These are phyloP conservation scores for Steromphala cineraria DNA, from an alignment of 2,888 invertebrate genomes.

Conservation along the genomic window DNA sequence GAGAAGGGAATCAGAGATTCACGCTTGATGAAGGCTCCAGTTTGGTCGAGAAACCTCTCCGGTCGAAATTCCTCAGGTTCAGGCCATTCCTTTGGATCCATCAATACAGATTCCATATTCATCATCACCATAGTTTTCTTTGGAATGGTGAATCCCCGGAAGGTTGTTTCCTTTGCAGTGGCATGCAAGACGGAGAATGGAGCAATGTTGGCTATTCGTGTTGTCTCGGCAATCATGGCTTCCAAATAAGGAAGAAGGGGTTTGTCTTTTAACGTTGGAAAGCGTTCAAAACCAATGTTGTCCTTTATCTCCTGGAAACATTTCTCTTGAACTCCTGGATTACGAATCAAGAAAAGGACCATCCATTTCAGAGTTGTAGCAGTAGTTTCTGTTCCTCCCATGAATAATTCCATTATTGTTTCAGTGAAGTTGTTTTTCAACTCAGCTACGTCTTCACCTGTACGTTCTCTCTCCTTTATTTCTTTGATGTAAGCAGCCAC, in stretches of 20 bases:
- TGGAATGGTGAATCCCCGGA: no score
- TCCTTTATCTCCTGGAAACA: slow-evolving; percentile 24
- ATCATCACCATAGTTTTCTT: no score
- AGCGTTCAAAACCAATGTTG: slow-evolving; percentile 48
- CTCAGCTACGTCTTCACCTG: background rate
- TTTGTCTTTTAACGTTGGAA: slow-evolving; percentile 25
- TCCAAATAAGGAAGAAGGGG: slow-evolving; percentile 23
- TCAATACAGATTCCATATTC: slow-evolving; percentile 29
- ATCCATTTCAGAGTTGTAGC: slow-evolving; percentile 82
- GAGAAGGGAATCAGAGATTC: background rate
- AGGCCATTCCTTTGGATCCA: slow-evolving; percentile 35
- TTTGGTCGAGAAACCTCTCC: slow-evolving; percentile 41
- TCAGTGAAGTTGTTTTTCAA: slow-evolving; percentile 12
- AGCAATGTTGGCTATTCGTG: slow-evolving; percentile 44
- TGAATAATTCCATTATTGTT: slow-evolving; percentile 29
- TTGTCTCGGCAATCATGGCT: slow-evolving; percentile 26
- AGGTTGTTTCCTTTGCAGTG: slow-evolving; percentile 42
- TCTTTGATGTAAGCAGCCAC: slow-evolving; percentile 17
- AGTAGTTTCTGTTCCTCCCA: slow-evolving; percentile 75
- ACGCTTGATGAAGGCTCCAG: background rate
- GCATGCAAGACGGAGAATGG: slow-evolving; percentile 43
- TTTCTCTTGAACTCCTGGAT: slow-evolving; percentile 79
- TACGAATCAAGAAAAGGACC: slow-evolving; percentile 85
- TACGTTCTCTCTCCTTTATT: slow-evolving; percentile 17
- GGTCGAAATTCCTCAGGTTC: slow-evolving; percentile 47